Base-by-base conservation (phyloP, 2,113 vertebrate species). In the Poecile atricapillus region DNA sequence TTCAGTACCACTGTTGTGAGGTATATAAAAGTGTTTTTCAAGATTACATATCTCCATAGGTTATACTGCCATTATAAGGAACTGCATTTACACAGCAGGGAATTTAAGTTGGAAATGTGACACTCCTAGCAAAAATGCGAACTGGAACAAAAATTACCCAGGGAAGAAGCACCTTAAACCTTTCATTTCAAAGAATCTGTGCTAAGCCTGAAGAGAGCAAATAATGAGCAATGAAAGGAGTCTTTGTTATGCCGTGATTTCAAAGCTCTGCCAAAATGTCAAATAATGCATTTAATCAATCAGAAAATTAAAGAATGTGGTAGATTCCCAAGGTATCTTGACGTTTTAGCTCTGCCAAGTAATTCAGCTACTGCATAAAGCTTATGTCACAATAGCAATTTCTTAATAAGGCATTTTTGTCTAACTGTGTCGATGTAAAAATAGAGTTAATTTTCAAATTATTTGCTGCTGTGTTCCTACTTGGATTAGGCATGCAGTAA, bases 211-310 rank as follows among this genome's bases (percentile, higher is more conserved):
- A 95, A 97, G 83, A 97, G 56, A 96, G 70, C 65, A 96, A 97
- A 97, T 97, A 97, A 97, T 84, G 73, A 97, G 80, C 91, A 95
- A 94, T 97, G 96, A 97, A 97, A 98, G 94, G 76, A 95, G 90
- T 87, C 97, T 97, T 98, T 98, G 97, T 98, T 95, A 97, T 91
- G 88, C 90, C 0, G 39, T 53, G 64, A 96, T 97, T 98, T 97
- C 95, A 97, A 89, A 96, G 93, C 97, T 95, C 96, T 97, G 96
- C 97, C 97, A 97, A 98, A 97, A 98, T 97, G 98, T 98, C 98
- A 98, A 98, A 98, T 97, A 98, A 98, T 97, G 96, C 96, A 98
- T 97, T 98, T 97, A 98, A 97, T 98, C 98, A 98, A 98, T 98
- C 97, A 97, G 94, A 97, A 98, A 98, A 97, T 97, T 97, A 97